These are phyloP conservation scores for Pollenia angustigena DNA, from an alignment of 2,888 invertebrate genomes.

Conservation along the genomic window DNA sequence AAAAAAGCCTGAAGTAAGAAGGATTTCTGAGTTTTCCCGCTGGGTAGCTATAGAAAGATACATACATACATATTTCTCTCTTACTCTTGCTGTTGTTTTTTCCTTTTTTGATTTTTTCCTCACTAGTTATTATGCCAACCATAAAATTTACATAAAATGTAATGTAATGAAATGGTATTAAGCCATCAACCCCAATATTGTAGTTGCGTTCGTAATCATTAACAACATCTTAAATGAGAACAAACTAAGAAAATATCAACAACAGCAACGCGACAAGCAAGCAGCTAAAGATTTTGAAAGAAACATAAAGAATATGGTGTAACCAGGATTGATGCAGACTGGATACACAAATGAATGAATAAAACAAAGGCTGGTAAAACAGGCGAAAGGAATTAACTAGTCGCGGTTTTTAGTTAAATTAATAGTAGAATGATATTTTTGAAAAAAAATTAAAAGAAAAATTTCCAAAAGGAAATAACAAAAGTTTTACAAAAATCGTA, in stretches of 20 bases:
- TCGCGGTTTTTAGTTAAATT: slow-evolving; percentile 56
- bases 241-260: slow-evolving; percentile 8
- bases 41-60: background rate
- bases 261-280: slow-evolving; percentile 8
- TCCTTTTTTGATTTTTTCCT: slow-evolving; percentile 26
- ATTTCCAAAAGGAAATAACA: too few relatives aligned
- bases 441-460: background rate
- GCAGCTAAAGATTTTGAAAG: background rate
- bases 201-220: slow-evolving; percentile 25
- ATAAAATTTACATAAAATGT: slow-evolving; percentile 67
- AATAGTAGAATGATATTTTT: too few relatives aligned
- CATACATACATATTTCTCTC: slow-evolving; percentile 7
- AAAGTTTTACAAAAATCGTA: slow-evolving; percentile 22
- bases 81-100: slow-evolving; percentile 9
- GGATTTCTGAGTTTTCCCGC: too few relatives aligned
- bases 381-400: slow-evolving; percentile 58
- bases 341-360: slow-evolving; percentile 13
- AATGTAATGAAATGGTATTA: slow-evolving; percentile 64
- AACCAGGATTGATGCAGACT: slow-evolving; percentile 41
- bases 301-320: slow-evolving; percentile 7
- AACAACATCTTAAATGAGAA: background rate
- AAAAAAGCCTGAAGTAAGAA: too few relatives aligned
- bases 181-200: slow-evolving; percentile 58
- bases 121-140: slow-evolving; percentile 51
- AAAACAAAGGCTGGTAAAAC: slow-evolving; percentile 14